A percentile compares a stretch with the other conserved stretches of the same genome.
These are phyloP conservation scores for Siderastrea radians DNA, from an alignment of 92 coral and sea anemone species.

Conservation along the genomic window DNA sequence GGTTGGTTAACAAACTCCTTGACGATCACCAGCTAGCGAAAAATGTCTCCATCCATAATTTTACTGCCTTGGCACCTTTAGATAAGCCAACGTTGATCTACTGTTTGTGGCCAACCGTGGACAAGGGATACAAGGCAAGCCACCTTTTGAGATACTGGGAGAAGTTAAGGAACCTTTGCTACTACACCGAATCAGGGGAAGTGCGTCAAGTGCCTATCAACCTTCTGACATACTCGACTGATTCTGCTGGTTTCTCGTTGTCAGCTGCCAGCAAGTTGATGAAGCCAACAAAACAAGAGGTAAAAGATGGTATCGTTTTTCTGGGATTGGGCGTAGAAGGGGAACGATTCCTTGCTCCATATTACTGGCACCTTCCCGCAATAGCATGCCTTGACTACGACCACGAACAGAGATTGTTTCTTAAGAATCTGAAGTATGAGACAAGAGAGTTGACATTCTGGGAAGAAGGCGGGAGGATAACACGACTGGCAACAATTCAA, in stretches of 20 bases:
- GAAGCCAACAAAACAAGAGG: too few relatives aligned
- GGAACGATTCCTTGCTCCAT: too few relatives aligned
- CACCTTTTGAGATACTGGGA: constrained; percentile 65
- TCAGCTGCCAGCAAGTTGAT: too few relatives aligned
- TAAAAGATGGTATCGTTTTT: too few relatives aligned
- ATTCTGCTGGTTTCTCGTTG: too few relatives aligned
- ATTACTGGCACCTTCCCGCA: too few relatives aligned
- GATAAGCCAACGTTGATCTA: constrained; percentile 23
- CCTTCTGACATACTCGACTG: background rate
- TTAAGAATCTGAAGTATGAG: too few relatives aligned
- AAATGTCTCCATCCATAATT: constrained; percentile 53
- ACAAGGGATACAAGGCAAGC: constrained; percentile 48
- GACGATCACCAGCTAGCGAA: constrained; percentile 30
- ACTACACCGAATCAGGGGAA: constrained; percentile 29
- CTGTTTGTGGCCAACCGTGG: constrained; percentile 52
- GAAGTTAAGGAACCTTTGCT: constrained; percentile 37
- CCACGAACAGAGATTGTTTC: too few relatives aligned
- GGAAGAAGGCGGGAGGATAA: constrained; percentile 1
- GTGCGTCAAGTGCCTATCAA: constrained; percentile 23
- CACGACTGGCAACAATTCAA: constrained; percentile 35
- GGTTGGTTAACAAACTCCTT: background rate
- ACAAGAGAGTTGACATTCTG: constrained; percentile 18
- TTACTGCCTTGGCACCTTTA: constrained; percentile 26
- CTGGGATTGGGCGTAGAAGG: too few relatives aligned
- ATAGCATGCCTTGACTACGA: too few relatives aligned